Evolutionary conservation across 37 sponge, comb jelly and placozoan genomes (phyloP).

Genomic region (Spongilla lacustris): DNA sequence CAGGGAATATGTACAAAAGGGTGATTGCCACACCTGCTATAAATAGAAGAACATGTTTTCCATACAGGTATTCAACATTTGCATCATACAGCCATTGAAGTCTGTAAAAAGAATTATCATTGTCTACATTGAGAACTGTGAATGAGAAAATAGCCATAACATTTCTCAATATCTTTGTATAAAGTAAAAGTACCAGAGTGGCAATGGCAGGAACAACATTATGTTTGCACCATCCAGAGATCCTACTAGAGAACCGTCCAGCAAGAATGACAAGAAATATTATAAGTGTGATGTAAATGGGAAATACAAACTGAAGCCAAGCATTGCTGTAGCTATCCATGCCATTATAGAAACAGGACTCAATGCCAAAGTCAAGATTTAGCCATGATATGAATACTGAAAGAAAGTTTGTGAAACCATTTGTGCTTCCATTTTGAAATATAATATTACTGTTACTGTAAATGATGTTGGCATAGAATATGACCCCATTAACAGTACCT

Average conservation of each 20-base stretch:
- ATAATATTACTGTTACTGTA: too few species aligned
- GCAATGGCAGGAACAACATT: conserved; percentile 29
- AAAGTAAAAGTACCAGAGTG: conserved; percentile 30
- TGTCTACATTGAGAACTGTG: not conserved
- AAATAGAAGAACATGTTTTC: not conserved
- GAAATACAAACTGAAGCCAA: conserved; percentile 29
- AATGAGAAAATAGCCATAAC: not conserved
- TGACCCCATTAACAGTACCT: not conserved
- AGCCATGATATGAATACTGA: conserved; percentile 3
- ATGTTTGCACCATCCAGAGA: not conserved
- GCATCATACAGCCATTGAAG: conserved; percentile 20
- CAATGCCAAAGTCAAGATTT: conserved; percentile 13
- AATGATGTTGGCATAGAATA: not conserved
- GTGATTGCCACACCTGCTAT: not conserved
- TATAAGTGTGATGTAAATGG: conserved; percentile 9
- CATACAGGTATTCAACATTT: conserved; percentile 13
- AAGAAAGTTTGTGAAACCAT: not conserved
- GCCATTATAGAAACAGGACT: conserved; percentile 10
- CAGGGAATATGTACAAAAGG: not conserved
- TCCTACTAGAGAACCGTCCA: not conserved
- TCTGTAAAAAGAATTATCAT: not conserved
- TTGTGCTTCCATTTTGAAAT: too few species aligned
- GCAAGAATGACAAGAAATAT: conserved; percentile 6
- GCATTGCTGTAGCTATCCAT: conserved; percentile 6
- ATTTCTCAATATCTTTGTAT: conserved; percentile 17